Evolutionary conservation across 2,113 vertebrate genomes (phyloP), one percentile per base, ranked within the genome.

Genomic region (Stigmatopora argus): DNA sequence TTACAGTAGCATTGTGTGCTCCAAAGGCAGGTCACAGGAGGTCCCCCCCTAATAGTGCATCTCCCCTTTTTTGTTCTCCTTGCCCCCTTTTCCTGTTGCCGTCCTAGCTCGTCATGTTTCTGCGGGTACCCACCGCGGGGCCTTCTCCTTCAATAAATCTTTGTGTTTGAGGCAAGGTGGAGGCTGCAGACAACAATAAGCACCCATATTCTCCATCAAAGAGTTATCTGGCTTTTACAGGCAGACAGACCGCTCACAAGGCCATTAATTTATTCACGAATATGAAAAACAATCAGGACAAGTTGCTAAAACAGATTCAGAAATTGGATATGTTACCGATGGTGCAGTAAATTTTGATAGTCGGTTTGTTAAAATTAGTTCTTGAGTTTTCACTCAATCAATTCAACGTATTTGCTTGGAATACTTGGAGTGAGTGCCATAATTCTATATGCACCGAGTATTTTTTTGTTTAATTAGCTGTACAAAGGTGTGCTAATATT

Each of bases 201-300:
- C 83, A 77, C 69, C 17, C 61, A 35, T 83, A 70, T 83, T 87
- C 86, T 87, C 85, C 86, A 88, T 90, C 87, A 91, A 90, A 90
- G 88, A 85, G 89, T 90, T 88, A 90, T 89, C 88, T 83, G 83
- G 84, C 83, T 86, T 86, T 84, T 88, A 81, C 87, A 91, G 89
- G 75, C 81, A n/a, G 85, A 88, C 81, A 83, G 86, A 86, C 87
- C 65, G 75, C 81, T 86, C 79, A 62, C 66, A 78, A 70, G 63
- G 73, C 69, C 18, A 11, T 78, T 83, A 61, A 77, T 79, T 71
- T 70, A 46, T 73, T 72, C 44, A 45, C 41, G 21, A 17, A 21
- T 12, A 10, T 6, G 62, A 44, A 63, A 21, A 52, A 67, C 64
- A 62, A 26, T 44, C 2, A 56, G 62, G n/a, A 17, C 62, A 71